phyloP scores from a whole-genome alignment of 2,888 invertebrate genomes.

The Phasia obesa region DNA sequence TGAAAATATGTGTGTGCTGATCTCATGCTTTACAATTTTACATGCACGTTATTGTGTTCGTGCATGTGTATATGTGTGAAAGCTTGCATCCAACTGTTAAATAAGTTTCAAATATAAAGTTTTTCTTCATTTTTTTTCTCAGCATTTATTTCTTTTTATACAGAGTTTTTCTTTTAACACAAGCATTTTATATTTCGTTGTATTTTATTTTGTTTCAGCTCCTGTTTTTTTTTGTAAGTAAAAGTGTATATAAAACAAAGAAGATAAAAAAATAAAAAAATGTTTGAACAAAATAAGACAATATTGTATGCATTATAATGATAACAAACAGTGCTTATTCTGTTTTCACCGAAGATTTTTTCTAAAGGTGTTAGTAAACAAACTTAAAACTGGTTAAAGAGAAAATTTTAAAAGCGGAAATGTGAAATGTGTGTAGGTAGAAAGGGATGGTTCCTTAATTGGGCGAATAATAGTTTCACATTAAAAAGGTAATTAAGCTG shows the following conservation, averaged over 20 bases:
- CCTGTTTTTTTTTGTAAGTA: constrained; percentile 31
- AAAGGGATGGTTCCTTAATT: constrained; percentile 16
- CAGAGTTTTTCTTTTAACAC: constrained; percentile 25
- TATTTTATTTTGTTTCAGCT: constrained; percentile 23
- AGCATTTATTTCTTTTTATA: not conserved
- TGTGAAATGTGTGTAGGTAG: constrained; percentile 27
- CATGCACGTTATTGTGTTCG: not conserved
- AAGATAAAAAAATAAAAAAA: constrained; percentile 1
- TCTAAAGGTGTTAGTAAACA: constrained; percentile 55
- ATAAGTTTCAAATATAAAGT: constrained; percentile 50
- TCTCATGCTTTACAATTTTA: constrained; percentile 4
- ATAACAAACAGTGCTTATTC: constrained; percentile 26
- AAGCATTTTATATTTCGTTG: constrained; percentile 25
- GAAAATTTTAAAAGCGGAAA: constrained; percentile 26
- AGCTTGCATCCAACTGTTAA: constrained; percentile 27
- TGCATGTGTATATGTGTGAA: not conserved
- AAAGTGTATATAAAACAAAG: constrained; percentile 41
- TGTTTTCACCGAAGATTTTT: constrained; percentile 5
- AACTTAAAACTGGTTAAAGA: constrained; percentile 12
- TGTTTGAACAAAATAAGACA: constrained; percentile 35
- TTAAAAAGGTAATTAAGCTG: not conserved
- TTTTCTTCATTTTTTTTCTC: not conserved
- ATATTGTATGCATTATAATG: constrained; percentile 59
- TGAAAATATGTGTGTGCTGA: not conserved
- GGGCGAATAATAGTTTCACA: not conserved